Base-by-base conservation (phyloP, 2,797 vertebrate genomes). In the Anguilla megastoma region DNA sequence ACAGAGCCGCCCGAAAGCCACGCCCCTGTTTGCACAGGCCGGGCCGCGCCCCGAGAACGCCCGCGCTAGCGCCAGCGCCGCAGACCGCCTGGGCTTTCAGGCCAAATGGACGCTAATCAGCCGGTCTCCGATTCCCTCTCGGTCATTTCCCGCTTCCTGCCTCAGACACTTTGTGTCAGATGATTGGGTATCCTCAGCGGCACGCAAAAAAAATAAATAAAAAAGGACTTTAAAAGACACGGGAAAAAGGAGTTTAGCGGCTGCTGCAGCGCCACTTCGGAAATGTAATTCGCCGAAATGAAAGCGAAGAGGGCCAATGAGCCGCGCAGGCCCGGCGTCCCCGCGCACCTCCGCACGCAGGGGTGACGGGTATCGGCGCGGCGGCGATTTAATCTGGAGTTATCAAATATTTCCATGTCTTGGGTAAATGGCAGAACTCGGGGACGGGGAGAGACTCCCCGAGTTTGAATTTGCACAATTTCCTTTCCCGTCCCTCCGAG, bases 361-460 rank as follows among this genome's bases (percentile, higher is more conserved):
- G 92, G 94, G 94, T 94, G 94, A 93, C 92, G 93, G 92, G 92
- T 94, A 93, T 93, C 90, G 92, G 91, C 94, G 87, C 89, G 91
- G 92, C 93, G 93, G 93, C 90, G 90, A 93, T 94, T 92, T 93
- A 91, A 94, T 94, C 95, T 93, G 94, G 91, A 91, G 92, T 94
- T 93, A 93, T 95, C 95, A 94, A 95, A 95, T 95, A 95, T 95
- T 95, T 94, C 92, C 90, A 93, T 93, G 93, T 93, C 91, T 88
- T 95, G 92, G 92, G 93, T 94, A 95, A 95, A 95, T 94, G 94
- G 92, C 93, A 95, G 88, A 90, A 88, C n/a, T 82, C 36, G 85
- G 91, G 5, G 90, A 90, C 60, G 69, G 87, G 89, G 90, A 94
- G 91, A 93, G 92, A 93, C 93, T 94, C 92, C 91, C 89, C 92